Evolutionary conservation across 2,797 vertebrate genomes (phyloP), one percentile per base, ranked within the genome.

Genomic region (Scleropages formosus): DNA sequence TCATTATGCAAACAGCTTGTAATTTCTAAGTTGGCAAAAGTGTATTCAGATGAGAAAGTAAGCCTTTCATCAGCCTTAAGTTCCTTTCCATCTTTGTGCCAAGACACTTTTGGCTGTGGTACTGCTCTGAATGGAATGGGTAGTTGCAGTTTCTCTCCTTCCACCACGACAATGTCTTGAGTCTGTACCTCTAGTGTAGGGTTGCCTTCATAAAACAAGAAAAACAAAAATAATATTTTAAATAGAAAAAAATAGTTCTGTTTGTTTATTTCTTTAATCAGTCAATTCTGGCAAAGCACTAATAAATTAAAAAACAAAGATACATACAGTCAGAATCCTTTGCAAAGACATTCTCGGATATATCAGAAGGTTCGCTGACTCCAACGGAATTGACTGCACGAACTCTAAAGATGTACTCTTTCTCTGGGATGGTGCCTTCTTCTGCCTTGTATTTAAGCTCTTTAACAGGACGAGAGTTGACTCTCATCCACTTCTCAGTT

Each of bases 401-500:
- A 61, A 98, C 96, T 90, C 97, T 92, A 20, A 99, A 87, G 61
- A 98, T 90, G 10, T 98, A 98, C 51, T 98, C 94, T 85, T 98
- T 99, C 84, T 98, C 97, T 1, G 97, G 94, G 83, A 96, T 87
- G 73, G 99, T 82, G 11, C 96, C 95, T 80, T 99, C 97, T 10
- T 97, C 95, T 27, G 95, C 92, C 70, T 93, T 92, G 88, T 89
- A 98, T 86, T 98, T 98, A 60, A 97, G 86, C 75, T 99, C 96
- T 91, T 98, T 98, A 76, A 99, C 88, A 62, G 96, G 96, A n/a
- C 97, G 95, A 71, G 97, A 97, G 88, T 99, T 99, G 61, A 98
- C 91, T 80, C 96, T 90, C 97, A 98, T 98, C 97, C 97, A 99
- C 84, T 98, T 99, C 86, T 97, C 96, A 4, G 97, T 98, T 75